phyloP scores from a whole-genome alignment of 1,140 invertebrate genomes.

The Bombus ignitus region DNA sequence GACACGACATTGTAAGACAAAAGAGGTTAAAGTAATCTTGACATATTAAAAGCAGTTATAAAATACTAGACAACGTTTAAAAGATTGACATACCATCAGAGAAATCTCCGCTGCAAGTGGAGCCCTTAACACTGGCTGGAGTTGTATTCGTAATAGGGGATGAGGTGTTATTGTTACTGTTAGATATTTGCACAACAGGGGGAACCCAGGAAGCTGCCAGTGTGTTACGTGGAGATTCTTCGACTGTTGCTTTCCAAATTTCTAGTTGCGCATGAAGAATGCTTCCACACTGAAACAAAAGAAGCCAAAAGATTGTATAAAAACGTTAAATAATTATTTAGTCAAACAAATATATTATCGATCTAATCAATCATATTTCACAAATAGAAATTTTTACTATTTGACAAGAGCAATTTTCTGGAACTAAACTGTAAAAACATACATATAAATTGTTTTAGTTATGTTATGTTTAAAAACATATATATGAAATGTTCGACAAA shows the following conservation, averaged over 20 bases:
- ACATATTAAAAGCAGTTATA: background rate
- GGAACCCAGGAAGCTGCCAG: constrained; percentile 79
- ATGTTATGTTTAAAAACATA: background rate
- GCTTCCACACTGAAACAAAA: constrained; percentile 87
- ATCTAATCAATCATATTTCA: background rate
- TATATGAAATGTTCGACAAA: background rate
- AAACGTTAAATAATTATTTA: background rate
- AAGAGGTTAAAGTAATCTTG: background rate
- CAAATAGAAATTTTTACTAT: background rate
- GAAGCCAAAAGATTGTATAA: background rate
- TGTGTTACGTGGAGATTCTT: constrained; percentile 81
- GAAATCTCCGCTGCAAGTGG: constrained; percentile 81
- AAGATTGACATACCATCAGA: constrained; percentile 84
- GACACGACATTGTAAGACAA: background rate
- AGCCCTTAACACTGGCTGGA: constrained; percentile 72
- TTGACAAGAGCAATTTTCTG: background rate
- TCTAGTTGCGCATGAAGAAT: constrained; percentile 94
- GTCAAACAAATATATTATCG: background rate
- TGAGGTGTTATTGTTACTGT: constrained; percentile 22
- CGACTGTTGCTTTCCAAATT: constrained; percentile 93
- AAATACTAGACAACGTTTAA: background rate
- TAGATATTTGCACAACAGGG: constrained; percentile 73
- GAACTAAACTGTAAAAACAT: background rate
- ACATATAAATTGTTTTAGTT: background rate
- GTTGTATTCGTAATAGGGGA: constrained; percentile 59